Evolutionary conservation across 2,888 invertebrate species (phyloP), one percentile per base, ranked within the genome.

Genomic region (Parnassius orleans): DNA sequence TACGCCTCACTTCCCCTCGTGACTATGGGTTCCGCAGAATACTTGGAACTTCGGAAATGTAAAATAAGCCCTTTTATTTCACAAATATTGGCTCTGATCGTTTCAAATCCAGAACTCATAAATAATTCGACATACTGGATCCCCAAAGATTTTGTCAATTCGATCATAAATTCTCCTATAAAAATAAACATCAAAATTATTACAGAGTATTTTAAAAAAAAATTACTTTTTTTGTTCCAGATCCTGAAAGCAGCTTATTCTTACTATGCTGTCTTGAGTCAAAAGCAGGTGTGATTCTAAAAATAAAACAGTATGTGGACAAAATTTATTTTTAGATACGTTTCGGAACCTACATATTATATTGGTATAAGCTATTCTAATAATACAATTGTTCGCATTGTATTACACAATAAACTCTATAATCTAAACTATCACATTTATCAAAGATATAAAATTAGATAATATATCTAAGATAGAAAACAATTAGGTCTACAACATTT

Each of bases 361-460:
- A 14, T 14, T 41, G 24, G 19, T 56, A 56, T 47, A 47, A 42
- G 11, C 11, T 3, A 19, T 14, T 41, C 41, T 52, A 52, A 9
- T 14, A 59, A 50, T 54, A 59, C 15, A 56, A 58, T 60, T n/a
- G n/a, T 12, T 46, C 11, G 46, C 46, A 3, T 42, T 46, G 14
- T 52, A 61, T 70, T 75, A 75, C 70, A 67, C 75, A 68, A 47
- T 56, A 54, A 41, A 56, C 48, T 24, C 59, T 74, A 78, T 82
- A 75, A 72, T 78, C 84, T 88, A 89, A 77, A 76, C 89, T 89
- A 90, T 90, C 89, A 90, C 90, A 90, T 89, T 80, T 86, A 70
- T 78, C 76, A 77, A 83, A 82, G 75, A 78, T 80, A 80, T 79
- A 79, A 81, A 81, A 79, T 70, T 69, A 61, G 68, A 68, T 72